Conservation (phyloP, 64 coral and sea anemone genomes). For the Exaiptasia diaphana region DNA sequence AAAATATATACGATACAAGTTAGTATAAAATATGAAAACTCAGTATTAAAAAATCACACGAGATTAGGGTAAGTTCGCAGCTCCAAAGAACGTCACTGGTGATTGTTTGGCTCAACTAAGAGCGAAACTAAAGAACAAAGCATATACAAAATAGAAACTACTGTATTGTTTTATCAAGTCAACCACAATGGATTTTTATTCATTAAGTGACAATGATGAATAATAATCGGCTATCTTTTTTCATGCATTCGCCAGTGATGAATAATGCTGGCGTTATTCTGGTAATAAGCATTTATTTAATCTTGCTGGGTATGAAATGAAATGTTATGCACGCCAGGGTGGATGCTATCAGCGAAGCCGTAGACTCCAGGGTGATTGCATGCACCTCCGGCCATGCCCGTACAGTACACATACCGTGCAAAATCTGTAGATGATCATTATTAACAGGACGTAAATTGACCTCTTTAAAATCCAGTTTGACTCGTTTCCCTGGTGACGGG, state of each 20-base stretch:
- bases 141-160: too few species aligned
- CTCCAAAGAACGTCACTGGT: too few species aligned
- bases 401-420: conserved; percentile 69
- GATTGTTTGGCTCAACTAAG: too few species aligned
- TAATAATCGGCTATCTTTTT: neutral
- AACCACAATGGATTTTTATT: too few species aligned
- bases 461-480: conserved; percentile 52
- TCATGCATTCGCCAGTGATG: neutral
- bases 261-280: neutral
- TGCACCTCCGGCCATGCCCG: neutral
- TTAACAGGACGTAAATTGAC: conserved; percentile 55
- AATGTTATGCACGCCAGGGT: neutral
- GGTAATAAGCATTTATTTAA: neutral
- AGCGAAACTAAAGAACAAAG: too few species aligned
- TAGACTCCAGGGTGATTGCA: neutral
- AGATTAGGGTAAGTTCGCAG: too few species aligned
- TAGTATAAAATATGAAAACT: neutral
- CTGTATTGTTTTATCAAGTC: too few species aligned
- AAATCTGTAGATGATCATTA: conserved; percentile 64
- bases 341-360: neutral
- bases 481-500: conserved; percentile 49
- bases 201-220: too few species aligned
- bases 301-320: neutral
- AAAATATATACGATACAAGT: conserved; percentile 13
- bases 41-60: neutral